A percentile compares a stretch with the other conserved stretches of the same genome.
Conservation (phyloP, 2,113 vertebrate species). For the Colaptes auratus region DNA sequence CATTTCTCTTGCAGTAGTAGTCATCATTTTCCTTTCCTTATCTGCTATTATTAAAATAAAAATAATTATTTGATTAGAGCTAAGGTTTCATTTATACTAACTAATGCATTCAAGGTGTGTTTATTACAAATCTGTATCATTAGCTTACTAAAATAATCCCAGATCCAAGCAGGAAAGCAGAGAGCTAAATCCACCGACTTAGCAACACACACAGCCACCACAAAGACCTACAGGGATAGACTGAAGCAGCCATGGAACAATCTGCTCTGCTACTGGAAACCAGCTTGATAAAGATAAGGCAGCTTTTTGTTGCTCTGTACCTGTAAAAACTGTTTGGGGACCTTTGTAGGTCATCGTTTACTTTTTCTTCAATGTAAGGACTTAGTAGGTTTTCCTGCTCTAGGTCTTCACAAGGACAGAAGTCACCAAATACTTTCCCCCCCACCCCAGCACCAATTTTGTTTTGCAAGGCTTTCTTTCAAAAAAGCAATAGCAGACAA, state of each 20-base stretch:
- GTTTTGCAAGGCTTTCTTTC: neutral
- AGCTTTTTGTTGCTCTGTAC: neutral
- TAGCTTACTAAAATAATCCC: neutral
- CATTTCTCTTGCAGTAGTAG: neutral
- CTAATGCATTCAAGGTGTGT: neutral
- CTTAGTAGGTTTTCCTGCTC: neutral
- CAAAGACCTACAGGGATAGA: neutral
- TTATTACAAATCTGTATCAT: neutral
- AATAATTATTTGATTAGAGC: neutral
- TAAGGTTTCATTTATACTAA: neutral
- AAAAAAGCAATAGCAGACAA: neutral
- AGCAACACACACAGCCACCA: neutral
- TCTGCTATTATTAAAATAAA: neutral
- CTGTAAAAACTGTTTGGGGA: neutral
- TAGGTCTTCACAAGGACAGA: neutral
- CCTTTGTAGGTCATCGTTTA: neutral
- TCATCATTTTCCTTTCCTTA: neutral
- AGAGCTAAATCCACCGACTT: accelerated
- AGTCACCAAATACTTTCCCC: neutral
- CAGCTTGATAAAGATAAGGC: neutral
- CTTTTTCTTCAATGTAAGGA: neutral
- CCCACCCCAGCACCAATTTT: neutral
- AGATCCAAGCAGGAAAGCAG: neutral
- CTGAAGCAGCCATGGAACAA: neutral
- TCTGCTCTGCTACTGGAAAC: neutral